Percentiles rank a stretch among this genome's conserved stretches.
These are phyloP conservation scores for Dascyllus trimaculatus DNA, from an alignment of 2,113 vertebrate species.

Conservation along the genomic window DNA sequence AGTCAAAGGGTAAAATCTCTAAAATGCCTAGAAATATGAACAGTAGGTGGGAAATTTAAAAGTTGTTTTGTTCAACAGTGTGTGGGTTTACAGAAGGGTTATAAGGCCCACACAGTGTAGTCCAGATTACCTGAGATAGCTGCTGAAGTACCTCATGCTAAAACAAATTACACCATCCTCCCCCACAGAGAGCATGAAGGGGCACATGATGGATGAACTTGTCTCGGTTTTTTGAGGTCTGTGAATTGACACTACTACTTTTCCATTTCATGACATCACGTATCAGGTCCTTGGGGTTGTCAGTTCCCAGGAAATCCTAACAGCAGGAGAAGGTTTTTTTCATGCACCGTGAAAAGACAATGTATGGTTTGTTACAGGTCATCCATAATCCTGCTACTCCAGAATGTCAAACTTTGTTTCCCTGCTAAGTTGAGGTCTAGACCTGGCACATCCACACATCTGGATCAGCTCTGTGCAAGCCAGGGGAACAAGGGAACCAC, in stretches of 20 bases:
- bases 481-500: conserved; percentile 6
- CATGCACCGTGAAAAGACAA: conserved; percentile 7
- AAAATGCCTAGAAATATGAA: not conserved
- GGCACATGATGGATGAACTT: conserved; percentile 41
- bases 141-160: conserved; percentile 11
- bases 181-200: not conserved
- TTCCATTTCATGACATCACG: not conserved
- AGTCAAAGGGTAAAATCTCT: conserved; percentile 10
- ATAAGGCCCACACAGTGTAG: conserved; percentile 12
- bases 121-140: conserved; percentile 7
- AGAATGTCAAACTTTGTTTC: conserved; percentile 13
- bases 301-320: conserved; percentile 27
- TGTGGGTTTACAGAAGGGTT: conserved; percentile 31
- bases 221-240: conserved; percentile 17
- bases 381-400: conserved; percentile 32
- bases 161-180: conserved; percentile 18
- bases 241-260: conserved; percentile 22
- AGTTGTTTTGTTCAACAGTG: conserved; percentile 16
- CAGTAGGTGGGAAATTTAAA: conserved; percentile 15
- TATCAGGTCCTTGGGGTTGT: not conserved
- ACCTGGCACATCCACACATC: conserved; percentile 28
- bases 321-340: conserved; percentile 10
- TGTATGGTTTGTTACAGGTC: conserved; percentile 24
- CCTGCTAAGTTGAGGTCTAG: not conserved
- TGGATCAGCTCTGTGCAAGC: conserved; percentile 45